These are phyloP conservation scores for Montipora efflorescens DNA, from an alignment of 64 coral and sea anemone genomes.

Conservation along the genomic window DNA sequence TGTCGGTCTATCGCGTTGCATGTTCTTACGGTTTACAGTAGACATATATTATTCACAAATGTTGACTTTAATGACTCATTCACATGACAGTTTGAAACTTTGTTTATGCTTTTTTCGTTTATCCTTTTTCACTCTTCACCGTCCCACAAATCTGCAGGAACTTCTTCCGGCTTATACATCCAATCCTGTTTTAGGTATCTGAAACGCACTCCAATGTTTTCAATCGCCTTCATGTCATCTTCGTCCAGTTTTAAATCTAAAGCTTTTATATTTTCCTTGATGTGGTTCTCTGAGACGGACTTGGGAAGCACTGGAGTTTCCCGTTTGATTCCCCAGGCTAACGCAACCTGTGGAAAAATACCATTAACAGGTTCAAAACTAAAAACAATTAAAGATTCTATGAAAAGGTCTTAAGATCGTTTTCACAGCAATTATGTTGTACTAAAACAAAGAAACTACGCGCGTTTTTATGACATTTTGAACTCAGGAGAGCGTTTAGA, in stretches of 20 bases:
- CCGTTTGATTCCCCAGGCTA: constrained; percentile 70
- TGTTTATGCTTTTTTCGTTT: neutral
- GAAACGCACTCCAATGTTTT: constrained; percentile 23
- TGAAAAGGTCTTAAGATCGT: too few relatives aligned
- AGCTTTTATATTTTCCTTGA: constrained; percentile 59
- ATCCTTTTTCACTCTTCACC: constrained; percentile 44
- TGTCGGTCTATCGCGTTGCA: too few relatives aligned
- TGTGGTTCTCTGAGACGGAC: constrained; percentile 59
- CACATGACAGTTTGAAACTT: too few relatives aligned
- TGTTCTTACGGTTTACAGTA: too few relatives aligned
- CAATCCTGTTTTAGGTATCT: constrained; percentile 40
- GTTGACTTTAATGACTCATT: too few relatives aligned
- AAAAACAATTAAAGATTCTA: too few relatives aligned
- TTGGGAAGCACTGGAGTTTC: constrained; percentile 69
- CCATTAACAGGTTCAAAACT: neutral
- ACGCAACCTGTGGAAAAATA: neutral
- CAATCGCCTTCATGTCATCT: constrained; percentile 71
- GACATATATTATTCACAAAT: too few relatives aligned
- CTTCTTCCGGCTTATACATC: constrained; percentile 38
- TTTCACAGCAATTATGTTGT: too few relatives aligned
- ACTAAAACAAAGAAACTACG: too few relatives aligned
- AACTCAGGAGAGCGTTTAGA: too few relatives aligned
- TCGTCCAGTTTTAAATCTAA: constrained; percentile 55
- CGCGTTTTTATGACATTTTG: too few relatives aligned
- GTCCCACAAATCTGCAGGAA: constrained; percentile 38